Base-by-base conservation (phyloP, 1,140 invertebrate species). In the Lerema accius region DNA sequence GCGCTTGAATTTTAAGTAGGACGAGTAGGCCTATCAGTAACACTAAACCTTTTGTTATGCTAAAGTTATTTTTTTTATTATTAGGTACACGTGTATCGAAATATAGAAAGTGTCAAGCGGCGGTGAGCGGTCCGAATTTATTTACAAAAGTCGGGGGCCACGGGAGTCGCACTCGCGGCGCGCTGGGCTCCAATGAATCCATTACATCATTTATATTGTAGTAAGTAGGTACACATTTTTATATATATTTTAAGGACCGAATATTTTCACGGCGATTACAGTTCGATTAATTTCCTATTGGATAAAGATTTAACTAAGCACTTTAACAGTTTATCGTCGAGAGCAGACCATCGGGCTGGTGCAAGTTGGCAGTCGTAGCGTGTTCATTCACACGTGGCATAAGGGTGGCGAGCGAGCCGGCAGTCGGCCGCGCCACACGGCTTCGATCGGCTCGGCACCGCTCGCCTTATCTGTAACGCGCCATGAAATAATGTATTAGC, bases 81-180 rank as follows among this genome's bases (percentile, higher is more conserved):
- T 71, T 74, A 46, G 14, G 51, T 58, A 82, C 63, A 71, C 51
- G 63, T 71, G 80, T 85, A 76, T 78, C 67, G 65, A 80, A 82
- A 78, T 81, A 75, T 79, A 73, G 72, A 82, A 83, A 79, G 83
- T 86, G 82, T 81, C 55, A 85, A 84, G 84, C 82, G 65, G 74
- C 71, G 71, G 50, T 65, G 83, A 85, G 81, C 81, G 63, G 66
- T 78, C 67, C 78, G 60, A 67, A 65, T 73, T 73, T 83, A 84
- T 88, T 82, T 86, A 81, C 75, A 82, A 73, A 62, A 56, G 49
- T 39, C 39, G 40, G 32, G 48, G 0, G 32, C 15, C 45, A 4
- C 39, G 55, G 42, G 42, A 49, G 45, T 48, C 45, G 45, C 56
- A 10, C 11, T 37, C 17, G 23, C 16, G 32, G 16, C 15, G 40